These are phyloP conservation scores for Timema podura DNA, from an alignment of 2,888 invertebrate genomes.

Conservation along the genomic window DNA sequence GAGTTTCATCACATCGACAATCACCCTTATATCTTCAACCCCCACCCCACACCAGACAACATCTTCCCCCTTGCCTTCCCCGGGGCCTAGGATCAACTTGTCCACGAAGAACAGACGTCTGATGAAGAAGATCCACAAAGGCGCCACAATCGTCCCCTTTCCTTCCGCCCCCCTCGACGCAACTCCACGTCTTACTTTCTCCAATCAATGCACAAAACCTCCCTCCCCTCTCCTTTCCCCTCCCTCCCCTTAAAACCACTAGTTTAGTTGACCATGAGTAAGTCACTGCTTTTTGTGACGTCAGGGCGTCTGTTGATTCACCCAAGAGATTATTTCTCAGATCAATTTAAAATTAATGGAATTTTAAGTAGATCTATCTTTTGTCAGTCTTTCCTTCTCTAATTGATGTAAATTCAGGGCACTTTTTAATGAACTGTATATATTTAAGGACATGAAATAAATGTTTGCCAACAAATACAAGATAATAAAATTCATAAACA, in stretches of 20 bases:
- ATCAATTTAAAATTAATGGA: too few relatives aligned
- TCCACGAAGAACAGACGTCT: slow-evolving; percentile 14
- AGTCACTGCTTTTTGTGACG: not conserved
- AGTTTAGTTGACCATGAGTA: not conserved
- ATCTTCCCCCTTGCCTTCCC: not conserved
- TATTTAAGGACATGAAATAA: too few relatives aligned
- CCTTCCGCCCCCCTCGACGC: not conserved
- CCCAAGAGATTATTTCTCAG: too few relatives aligned
- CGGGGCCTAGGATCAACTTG: slow-evolving; percentile 9
- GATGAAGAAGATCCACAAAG: slow-evolving; percentile 11
- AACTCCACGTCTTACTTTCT: not conserved
- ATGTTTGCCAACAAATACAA: too few relatives aligned
- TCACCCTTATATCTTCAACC: not conserved
- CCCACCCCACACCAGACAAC: not conserved
- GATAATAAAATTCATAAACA: too few relatives aligned
- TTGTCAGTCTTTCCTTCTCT: too few relatives aligned
- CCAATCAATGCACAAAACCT: not conserved
- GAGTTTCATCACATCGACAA: slow-evolving; percentile 16
- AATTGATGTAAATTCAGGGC: too few relatives aligned
- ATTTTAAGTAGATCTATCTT: too few relatives aligned
- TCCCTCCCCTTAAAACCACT: not conserved
- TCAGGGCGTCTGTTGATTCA: too few relatives aligned
- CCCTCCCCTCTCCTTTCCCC: not conserved
- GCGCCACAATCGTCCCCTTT: slow-evolving; percentile 7
- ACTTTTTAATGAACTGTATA: too few relatives aligned